These are phyloP conservation scores for Pampusana beccarii DNA, from an alignment of 2,113 vertebrate genomes.

Conservation along the genomic window DNA sequence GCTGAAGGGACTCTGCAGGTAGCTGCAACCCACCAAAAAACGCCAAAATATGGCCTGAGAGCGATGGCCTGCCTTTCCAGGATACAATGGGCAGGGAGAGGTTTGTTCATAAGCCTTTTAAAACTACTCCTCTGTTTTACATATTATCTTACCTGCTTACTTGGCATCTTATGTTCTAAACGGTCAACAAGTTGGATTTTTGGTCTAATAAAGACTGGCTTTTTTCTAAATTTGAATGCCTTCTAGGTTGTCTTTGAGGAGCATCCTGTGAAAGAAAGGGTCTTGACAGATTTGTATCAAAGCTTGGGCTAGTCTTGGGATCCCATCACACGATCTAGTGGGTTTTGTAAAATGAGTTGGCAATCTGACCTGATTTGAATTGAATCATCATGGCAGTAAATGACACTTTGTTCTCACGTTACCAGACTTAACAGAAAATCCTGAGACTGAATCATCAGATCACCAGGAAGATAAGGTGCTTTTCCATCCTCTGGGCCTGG, in stretches of 20 bases:
- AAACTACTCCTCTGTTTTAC: background rate
- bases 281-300: background rate
- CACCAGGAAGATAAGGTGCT: background rate
- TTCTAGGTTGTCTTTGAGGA: background rate
- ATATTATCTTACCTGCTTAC: background rate
- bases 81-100: background rate
- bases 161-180: background rate
- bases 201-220: background rate
- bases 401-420: background rate
- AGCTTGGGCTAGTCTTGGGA: background rate
- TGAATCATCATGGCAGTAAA: background rate
- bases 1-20: background rate
- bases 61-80: background rate
- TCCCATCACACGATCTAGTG: background rate
- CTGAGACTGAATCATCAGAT: background rate
- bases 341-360: background rate
- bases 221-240: background rate
- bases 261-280: background rate
- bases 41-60: background rate
- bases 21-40: background rate
- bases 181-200: background rate
- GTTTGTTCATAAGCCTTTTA: background rate
- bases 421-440: background rate
- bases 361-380: background rate
- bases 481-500: background rate